These are phyloP conservation scores for Limnephilus auricula DNA, from an alignment of 2,888 invertebrate species.

Conservation along the genomic window DNA sequence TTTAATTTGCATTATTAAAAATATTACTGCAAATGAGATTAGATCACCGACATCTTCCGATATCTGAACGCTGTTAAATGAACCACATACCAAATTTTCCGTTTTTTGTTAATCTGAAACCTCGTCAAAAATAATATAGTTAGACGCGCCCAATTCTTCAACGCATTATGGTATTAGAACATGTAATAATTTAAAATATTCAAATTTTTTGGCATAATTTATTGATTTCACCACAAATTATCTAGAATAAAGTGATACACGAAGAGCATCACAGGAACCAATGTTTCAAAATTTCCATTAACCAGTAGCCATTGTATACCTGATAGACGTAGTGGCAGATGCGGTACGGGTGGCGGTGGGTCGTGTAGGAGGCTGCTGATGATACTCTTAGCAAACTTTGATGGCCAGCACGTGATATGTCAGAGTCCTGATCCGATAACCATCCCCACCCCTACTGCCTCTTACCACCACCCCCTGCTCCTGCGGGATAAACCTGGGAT, in stretches of 20 bases:
- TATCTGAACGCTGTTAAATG: too few relatives aligned
- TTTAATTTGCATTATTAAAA: too few relatives aligned
- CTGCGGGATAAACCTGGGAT: neutral
- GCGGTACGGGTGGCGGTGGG: neutral
- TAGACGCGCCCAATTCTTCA: too few relatives aligned
- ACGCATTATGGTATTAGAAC: too few relatives aligned
- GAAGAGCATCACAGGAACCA: neutral
- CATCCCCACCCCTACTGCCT: neutral
- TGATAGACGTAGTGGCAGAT: neutral
- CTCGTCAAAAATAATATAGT: too few relatives aligned
- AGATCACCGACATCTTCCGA: too few relatives aligned
- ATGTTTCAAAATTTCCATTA: neutral
- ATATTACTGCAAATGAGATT: too few relatives aligned
- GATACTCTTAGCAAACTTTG: neutral
- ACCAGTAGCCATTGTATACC: neutral
- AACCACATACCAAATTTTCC: too few relatives aligned
- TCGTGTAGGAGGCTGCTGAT: neutral
- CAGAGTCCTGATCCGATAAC: neutral
- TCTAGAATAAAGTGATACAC: neutral
- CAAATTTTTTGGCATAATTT: too few relatives aligned
- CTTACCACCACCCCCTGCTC: neutral
- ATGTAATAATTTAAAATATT: too few relatives aligned
- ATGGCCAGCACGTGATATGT: slow-evolving; percentile 15
- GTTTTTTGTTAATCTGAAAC: too few relatives aligned
- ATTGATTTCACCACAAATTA: neutral